Evolutionary conservation across 1,140 invertebrate genomes (phyloP).

Genomic region (Mamestra configurata): DNA sequence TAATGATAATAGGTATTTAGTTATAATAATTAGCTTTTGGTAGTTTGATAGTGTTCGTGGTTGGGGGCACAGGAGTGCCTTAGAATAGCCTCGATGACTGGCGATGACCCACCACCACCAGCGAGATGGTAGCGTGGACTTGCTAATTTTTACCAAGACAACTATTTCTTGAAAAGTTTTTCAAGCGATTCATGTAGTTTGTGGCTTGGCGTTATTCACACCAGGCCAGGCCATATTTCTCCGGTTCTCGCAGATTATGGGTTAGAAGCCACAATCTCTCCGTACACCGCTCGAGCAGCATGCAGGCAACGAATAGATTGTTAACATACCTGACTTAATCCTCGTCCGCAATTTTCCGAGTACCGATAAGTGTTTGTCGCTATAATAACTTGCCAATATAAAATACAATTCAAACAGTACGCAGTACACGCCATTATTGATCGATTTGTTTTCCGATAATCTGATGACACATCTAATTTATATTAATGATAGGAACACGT

Average conservation of each 20-base stretch:
- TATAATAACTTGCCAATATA: constrained; percentile 12
- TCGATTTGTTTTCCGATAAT: constrained; percentile 30
- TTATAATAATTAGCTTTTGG: no score
- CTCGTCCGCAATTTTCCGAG: background rate
- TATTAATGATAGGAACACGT: constrained; percentile 31
- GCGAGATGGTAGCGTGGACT: no score
- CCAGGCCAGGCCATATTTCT: no score
- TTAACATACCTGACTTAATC: constrained; percentile 21
- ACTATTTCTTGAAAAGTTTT: no score
- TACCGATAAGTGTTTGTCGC: constrained; percentile 23
- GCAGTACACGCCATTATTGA: constrained; percentile 28
- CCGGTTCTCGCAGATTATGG: constrained; percentile 7
- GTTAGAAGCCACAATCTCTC: constrained; percentile 33
- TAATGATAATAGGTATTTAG: background rate
- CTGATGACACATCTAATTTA: constrained; percentile 38
- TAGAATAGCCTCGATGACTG: no score
- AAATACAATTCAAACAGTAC: constrained; percentile 21
- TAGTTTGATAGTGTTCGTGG: no score
- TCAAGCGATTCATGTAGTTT: no score
- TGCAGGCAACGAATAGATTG: background rate
- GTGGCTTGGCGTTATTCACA: no score
- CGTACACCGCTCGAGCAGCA: background rate
- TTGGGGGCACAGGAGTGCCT: no score
- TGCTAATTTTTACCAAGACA: no score
- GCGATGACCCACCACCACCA: no score